A percentile compares a stretch with the other conserved stretches of the same genome.
These are phyloP conservation scores for Perodicticus potto DNA, from an alignment of 2,797 vertebrate species.

Conservation along the genomic window DNA sequence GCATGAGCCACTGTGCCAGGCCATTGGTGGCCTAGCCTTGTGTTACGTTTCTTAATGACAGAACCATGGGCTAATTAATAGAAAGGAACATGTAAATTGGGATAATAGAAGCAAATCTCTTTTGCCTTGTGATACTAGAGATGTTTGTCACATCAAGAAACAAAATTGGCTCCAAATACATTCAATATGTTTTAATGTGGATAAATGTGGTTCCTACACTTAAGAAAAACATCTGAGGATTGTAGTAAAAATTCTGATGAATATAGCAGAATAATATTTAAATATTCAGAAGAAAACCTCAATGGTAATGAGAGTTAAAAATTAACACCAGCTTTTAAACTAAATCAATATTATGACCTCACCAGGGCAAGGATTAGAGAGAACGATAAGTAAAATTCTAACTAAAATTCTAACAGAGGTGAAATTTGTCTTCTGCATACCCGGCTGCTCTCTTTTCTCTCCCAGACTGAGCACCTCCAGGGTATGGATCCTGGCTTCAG, in stretches of 20 bases:
- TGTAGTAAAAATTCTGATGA: slow-evolving; percentile 52
- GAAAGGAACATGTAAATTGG: slow-evolving; percentile 31
- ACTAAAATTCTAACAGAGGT: neutral
- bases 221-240: slow-evolving; percentile 19
- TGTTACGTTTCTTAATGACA: slow-evolving; percentile 15
- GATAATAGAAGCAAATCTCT: slow-evolving; percentile 40
- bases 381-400: neutral
- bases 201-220: neutral
- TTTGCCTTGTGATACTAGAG: slow-evolving; percentile 50
- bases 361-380: slow-evolving; percentile 16
- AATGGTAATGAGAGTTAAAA: slow-evolving; percentile 17
- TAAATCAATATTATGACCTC: neutral
- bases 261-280: slow-evolving; percentile 28
- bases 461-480: neutral
- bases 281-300: slow-evolving; percentile 37
- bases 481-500: neutral
- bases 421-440: neutral
- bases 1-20: too few relatives aligned
- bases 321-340: slow-evolving; percentile 38
- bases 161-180: neutral
- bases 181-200: slow-evolving; percentile 47
- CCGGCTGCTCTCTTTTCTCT: neutral
- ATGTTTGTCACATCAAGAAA: slow-evolving; percentile 59
- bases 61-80: neutral
- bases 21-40: neutral